A percentile compares a stretch with the other conserved stretches of the same genome.
Evolutionary conservation across 2,113 vertebrate species (phyloP).

Genomic region (Neopipo cinnamomea): DNA sequence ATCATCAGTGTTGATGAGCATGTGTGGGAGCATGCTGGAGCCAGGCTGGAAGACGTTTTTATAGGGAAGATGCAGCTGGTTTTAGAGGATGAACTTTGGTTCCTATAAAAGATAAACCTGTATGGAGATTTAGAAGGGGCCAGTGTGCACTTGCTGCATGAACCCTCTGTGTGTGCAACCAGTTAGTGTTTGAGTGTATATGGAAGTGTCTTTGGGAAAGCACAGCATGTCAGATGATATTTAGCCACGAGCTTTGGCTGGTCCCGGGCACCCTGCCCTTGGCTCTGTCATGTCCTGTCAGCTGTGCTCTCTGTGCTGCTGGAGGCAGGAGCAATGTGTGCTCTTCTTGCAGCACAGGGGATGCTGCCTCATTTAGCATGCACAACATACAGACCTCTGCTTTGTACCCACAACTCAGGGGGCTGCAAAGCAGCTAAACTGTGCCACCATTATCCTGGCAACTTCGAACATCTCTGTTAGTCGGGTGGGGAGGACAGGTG

Average conservation of each 20-base stretch:
- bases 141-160: background rate
- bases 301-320: background rate
- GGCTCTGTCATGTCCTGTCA: background rate
- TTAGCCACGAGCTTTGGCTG: background rate
- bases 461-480: background rate
- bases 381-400: fast-evolving
- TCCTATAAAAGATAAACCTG: background rate
- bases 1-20: background rate
- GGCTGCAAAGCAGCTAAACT: background rate
- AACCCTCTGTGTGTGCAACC: background rate
- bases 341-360: fast-evolving
- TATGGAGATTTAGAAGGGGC: background rate
- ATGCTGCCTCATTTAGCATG: background rate
- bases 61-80: background rate
- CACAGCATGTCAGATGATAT: fast-evolving
- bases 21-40: background rate
- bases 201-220: background rate
- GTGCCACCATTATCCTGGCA: background rate
- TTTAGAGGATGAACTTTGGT: background rate
- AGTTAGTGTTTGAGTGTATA: fast-evolving
- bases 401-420: fast-evolving
- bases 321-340: background rate
- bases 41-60: background rate
- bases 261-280: background rate
- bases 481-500: fast-evolving